Conservation (phyloP, 2,888 invertebrate species). For the Nematopogon swammerdamellus region DNA sequence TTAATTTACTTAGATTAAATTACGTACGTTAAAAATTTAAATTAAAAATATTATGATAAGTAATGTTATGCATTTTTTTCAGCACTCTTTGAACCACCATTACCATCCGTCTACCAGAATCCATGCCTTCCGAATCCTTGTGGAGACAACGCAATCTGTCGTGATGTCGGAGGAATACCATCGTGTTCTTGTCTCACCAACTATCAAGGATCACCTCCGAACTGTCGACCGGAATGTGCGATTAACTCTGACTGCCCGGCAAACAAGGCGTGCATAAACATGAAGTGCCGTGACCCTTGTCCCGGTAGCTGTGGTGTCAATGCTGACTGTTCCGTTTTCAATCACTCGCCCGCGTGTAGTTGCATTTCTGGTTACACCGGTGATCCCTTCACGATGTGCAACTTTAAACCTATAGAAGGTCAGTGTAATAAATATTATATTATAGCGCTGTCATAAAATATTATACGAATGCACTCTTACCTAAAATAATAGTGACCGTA, state of each 20-base stretch:
- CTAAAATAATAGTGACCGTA: slow-evolving; percentile 17
- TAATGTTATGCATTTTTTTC: slow-evolving; percentile 12
- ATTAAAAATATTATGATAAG: not conserved
- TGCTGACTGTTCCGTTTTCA: slow-evolving; percentile 62
- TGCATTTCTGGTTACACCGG: slow-evolving; percentile 71
- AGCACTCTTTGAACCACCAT: slow-evolving; percentile 30
- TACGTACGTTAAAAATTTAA: slow-evolving; percentile 3
- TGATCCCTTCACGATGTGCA: slow-evolving; percentile 71
- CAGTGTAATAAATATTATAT: slow-evolving; percentile 7
- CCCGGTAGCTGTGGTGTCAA: slow-evolving; percentile 67
- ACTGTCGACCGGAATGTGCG: slow-evolving; percentile 70
- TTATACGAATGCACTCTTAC: slow-evolving; percentile 14
- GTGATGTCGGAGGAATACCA: slow-evolving; percentile 55
- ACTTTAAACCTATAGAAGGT: slow-evolving; percentile 45
- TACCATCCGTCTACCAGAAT: slow-evolving; percentile 30
- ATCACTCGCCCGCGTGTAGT: slow-evolving; percentile 67
- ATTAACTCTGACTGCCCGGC: slow-evolving; percentile 70
- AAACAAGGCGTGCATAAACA: slow-evolving; percentile 68
- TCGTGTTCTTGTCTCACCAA: slow-evolving; percentile 64
- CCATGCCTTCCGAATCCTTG: slow-evolving; percentile 71
- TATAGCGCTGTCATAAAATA: no score
- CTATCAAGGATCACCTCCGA: slow-evolving; percentile 68
- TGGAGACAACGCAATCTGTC: slow-evolving; percentile 63
- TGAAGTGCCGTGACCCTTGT: slow-evolving; percentile 71
- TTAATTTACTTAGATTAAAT: no score